Evolutionary conservation across 2,797 vertebrate species (phyloP), one percentile per base, ranked within the genome.

Genomic region (Denticeps clupeoides): DNA sequence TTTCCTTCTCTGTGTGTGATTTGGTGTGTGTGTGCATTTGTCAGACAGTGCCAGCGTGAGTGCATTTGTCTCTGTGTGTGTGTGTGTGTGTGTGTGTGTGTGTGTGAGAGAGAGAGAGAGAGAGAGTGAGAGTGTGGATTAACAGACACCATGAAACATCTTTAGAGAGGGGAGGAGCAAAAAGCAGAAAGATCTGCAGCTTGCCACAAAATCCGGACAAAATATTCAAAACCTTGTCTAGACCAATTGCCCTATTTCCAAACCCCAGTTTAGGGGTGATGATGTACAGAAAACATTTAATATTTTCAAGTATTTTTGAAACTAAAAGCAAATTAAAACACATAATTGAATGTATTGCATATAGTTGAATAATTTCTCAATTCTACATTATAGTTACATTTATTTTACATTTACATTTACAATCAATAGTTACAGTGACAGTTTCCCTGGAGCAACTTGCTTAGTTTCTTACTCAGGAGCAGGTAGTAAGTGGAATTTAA

Each of bases 101-200:
- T 45, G 22, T 43, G 35, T 26, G 22, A 38, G 42, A 7, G 46
- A 25, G 50, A 44, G 51, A 2, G 15, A 33, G 7, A 33, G 15
- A 7, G 8, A 4, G 33, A 8, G 2, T 10, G 33, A 37, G 33
- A 7, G 16, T 18, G 16, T 37, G 41, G 49, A 60, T 63, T 55
- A 60, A 53, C 52, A 49, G 58, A 40, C 41, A 54, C 40, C 37
- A 19, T 52, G 35, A 48, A 58, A 56, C 33, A 22, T 37, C 47
- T 60, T 63, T 50, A 60, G 26, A 61, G 24, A 24, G 16, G 24
- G 26, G 42, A 27, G 16, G 29, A 18, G 24, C 13, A 5, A 7
- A 25, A 24, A 10, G 15, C 44, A 18, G 13, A 15, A 15, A 41
- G 25, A 29, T 3, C 27, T 28, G 33, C 12, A 13, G n/a, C 24